These are phyloP conservation scores for Amorpha juglandis DNA, from an alignment of 2,888 invertebrate genomes.

Conservation along the genomic window DNA sequence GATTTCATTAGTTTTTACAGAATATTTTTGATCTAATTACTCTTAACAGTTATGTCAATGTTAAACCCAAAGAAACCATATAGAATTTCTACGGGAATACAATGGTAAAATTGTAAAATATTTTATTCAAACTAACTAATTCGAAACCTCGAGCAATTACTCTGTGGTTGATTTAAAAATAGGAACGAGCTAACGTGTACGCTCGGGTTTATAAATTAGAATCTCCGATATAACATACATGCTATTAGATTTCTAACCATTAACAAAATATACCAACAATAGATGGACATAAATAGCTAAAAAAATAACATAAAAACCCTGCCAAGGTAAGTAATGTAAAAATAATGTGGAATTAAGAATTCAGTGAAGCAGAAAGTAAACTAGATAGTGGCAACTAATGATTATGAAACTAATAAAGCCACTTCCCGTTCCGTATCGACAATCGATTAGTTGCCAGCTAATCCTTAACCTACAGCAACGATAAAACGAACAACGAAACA, in stretches of 20 bases:
- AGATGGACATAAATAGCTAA: not conserved
- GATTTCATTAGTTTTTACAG: too few relatives aligned
- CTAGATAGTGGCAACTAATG: constrained; percentile 22
- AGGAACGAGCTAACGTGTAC: too few relatives aligned
- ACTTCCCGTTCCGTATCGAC: constrained; percentile 69
- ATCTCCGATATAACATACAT: not conserved
- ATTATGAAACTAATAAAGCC: constrained; percentile 53
- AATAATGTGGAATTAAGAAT: constrained; percentile 3
- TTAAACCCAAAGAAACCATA: too few relatives aligned
- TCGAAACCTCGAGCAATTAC: too few relatives aligned
- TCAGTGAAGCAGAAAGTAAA: constrained; percentile 17
- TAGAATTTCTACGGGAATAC: too few relatives aligned
- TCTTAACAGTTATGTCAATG: too few relatives aligned
- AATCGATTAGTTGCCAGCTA: constrained; percentile 78
- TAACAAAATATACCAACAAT: not conserved
- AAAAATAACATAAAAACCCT: not conserved
- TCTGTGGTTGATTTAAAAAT: too few relatives aligned
- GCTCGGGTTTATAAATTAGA: not conserved
- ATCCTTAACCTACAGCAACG: constrained; percentile 83
- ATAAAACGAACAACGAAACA: constrained; percentile 69
- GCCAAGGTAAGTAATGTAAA: not conserved
- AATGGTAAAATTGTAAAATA: too few relatives aligned
- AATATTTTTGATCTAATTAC: too few relatives aligned
- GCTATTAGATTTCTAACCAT: not conserved
- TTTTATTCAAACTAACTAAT: too few relatives aligned